Base-by-base conservation (phyloP, 2,797 vertebrate genomes). In the Danio albolineatus region DNA sequence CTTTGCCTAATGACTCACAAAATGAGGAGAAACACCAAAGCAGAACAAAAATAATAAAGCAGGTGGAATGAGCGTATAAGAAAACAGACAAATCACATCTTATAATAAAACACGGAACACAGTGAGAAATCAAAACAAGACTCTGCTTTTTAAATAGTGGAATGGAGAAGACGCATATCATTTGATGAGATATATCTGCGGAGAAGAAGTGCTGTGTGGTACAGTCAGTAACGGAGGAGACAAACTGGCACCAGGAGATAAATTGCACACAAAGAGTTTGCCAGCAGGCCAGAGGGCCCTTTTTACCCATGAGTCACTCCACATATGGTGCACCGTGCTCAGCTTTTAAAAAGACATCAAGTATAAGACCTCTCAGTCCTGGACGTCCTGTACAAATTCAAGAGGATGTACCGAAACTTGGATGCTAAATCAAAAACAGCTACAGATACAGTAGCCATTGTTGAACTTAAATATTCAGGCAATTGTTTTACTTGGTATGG, bases 1-100 rank as follows among this genome's bases (percentile, higher is more conserved):
- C 49, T 77, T 43, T 79, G 66, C 38, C 76, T 72, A 84, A 76
- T 81, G 78, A 78, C 48, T 81, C 61, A 81, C 73, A 76, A 82
- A 86, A 84, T 67, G 43, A 82, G 74, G 44, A 82, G 60, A 8
- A 61, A 43, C 13, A 71, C 39, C 19, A 82, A 64, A 59, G 44
- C 69, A 61, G 49, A 61, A 71, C 41, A 19, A 64, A 61, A 79
- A 60, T 61, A 51, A 81, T 59, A 71, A 77, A 67, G 39, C 48
- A 72, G 39, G 17, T 77, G 21, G n/a, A 56, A 75, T 54, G 71
- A 53, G 13, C 49, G 57, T 39, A 83, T 59, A 44, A 77, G 67
- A 76, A 13, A 51, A 66, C 28, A 5, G 7, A 79, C 19, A 51
- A 14, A 41, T 4, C 13, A 66, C 1, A 21, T 13, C 6, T 51